These are phyloP conservation scores for Artibeus jamaicensis DNA, from an alignment of 2,797 vertebrate genomes.

Conservation along the genomic window DNA sequence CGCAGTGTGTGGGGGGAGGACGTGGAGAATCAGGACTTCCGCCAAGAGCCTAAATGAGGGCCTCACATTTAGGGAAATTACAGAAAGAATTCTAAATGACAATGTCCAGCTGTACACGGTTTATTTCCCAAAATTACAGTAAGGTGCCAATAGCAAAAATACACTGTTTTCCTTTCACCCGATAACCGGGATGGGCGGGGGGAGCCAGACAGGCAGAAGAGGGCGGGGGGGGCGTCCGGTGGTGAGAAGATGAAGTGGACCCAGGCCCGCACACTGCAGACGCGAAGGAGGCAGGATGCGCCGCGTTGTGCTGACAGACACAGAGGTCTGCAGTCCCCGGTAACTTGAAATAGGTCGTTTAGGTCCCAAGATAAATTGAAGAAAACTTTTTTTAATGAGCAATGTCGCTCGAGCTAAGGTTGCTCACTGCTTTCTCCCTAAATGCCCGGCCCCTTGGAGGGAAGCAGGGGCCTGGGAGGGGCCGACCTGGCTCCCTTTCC, in stretches of 20 bases:
- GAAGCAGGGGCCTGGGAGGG: neutral
- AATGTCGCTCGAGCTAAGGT: neutral
- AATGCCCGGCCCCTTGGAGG: no score
- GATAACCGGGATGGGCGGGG: rapidly evolving
- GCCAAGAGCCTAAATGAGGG: neutral
- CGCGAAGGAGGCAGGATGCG: rapidly evolving
- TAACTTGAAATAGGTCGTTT: neutral
- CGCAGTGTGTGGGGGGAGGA: rapidly evolving
- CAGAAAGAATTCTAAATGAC: neutral
- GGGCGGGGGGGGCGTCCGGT: rapidly evolving
- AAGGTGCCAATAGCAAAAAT: neutral
- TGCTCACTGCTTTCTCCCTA: neutral
- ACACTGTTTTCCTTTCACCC: neutral
- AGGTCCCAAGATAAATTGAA: neutral
- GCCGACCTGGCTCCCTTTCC: no score
- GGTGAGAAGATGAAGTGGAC: rapidly evolving
- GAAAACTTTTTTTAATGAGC: neutral
- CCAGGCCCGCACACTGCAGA: neutral
- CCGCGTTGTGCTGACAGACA: rapidly evolving
- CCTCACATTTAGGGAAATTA: neutral
- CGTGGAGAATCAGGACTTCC: neutral
- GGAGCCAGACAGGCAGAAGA: rapidly evolving
- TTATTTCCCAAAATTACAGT: conserved; percentile 49
- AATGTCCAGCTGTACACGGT: neutral
- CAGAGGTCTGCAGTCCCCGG: neutral